Conservation (phyloP, 2,113 vertebrate species). For the Oryzias curvinotus region DNA sequence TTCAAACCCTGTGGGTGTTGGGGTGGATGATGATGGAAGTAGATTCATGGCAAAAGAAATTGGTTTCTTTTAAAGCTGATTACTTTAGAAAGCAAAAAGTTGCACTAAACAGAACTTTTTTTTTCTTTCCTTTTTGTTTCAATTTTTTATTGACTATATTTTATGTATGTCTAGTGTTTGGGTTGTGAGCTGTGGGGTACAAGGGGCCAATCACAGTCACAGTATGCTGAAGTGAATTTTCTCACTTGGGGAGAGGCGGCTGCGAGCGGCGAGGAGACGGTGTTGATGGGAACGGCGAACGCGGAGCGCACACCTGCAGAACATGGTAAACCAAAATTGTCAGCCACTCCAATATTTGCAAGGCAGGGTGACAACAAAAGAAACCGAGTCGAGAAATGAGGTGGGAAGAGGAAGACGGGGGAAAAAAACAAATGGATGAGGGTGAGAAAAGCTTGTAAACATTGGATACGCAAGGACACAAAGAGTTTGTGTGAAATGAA, state of each 20-base stretch:
- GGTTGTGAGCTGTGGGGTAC: conserved; percentile 4
- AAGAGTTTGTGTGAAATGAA: conserved; percentile 27
- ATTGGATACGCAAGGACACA: conserved; percentile 37
- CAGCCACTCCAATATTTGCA: conserved; percentile 36
- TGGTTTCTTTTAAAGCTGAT: conserved; percentile 6
- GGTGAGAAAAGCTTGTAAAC: conserved; percentile 32
- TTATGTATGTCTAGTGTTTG: background rate
- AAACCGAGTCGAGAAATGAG: background rate
- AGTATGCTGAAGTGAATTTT: conserved; percentile 32
- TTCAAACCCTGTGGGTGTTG: conserved; percentile 6
- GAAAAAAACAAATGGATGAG: background rate
- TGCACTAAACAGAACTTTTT: background rate
- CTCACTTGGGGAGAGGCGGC: conserved; percentile 5
- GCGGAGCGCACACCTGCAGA: conserved; percentile 22
- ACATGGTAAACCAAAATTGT: conserved; percentile 15
- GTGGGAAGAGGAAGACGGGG: background rate
- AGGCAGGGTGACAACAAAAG: conserved; percentile 19
- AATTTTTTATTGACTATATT: conserved; percentile 10
- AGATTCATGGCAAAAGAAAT: conserved; percentile 3
- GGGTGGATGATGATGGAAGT: conserved; percentile 15
- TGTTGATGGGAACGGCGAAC: conserved; percentile 23
- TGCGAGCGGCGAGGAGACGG: conserved; percentile 17
- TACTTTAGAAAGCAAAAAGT: conserved; percentile 26
- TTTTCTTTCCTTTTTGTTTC: background rate
- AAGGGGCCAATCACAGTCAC: conserved; percentile 24